These are phyloP conservation scores for Chelon labrosus DNA, from an alignment of 2,797 vertebrate genomes.

Conservation along the genomic window DNA sequence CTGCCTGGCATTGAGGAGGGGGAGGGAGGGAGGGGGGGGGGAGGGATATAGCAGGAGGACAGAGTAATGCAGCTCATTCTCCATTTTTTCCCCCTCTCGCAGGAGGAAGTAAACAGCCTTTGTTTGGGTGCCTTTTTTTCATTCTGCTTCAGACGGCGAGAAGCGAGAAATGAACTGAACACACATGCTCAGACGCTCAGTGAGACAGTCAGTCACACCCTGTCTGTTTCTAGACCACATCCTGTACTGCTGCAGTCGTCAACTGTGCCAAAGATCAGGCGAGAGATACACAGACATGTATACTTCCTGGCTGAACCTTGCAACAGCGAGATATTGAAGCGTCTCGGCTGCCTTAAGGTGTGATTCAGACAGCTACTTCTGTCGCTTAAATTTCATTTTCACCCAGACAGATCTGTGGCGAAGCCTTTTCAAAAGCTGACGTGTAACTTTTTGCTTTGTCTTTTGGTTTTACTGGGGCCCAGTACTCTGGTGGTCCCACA, in stretches of 20 bases:
- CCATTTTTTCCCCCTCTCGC: conserved; percentile 33
- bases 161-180: conserved; percentile 47
- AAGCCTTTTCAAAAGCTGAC: not conserved
- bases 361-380: not conserved
- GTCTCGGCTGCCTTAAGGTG: not conserved
- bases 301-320: conserved; percentile 50
- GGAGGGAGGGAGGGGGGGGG: conserved; percentile 8
- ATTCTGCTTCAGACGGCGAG: conserved; percentile 49
- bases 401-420: not conserved
- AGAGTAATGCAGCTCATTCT: conserved; percentile 41
- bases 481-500: conserved; percentile 34
- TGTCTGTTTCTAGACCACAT: conserved; percentile 83
- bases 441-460: not conserved
- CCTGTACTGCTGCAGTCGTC: conserved; percentile 74
- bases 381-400: not conserved
- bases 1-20: conserved; percentile 46
- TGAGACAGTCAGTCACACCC: conserved; percentile 72
- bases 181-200: conserved; percentile 36
- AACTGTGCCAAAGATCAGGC: conserved; percentile 71
- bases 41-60: conserved; percentile 21
- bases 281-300: conserved; percentile 37
- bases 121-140: conserved; percentile 67
- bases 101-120: conserved; percentile 71
- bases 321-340: conserved; percentile 14
- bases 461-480: conserved; percentile 26